Conservation (phyloP, 2,888 invertebrate species). For the Pristionchus arcanus region DNA sequence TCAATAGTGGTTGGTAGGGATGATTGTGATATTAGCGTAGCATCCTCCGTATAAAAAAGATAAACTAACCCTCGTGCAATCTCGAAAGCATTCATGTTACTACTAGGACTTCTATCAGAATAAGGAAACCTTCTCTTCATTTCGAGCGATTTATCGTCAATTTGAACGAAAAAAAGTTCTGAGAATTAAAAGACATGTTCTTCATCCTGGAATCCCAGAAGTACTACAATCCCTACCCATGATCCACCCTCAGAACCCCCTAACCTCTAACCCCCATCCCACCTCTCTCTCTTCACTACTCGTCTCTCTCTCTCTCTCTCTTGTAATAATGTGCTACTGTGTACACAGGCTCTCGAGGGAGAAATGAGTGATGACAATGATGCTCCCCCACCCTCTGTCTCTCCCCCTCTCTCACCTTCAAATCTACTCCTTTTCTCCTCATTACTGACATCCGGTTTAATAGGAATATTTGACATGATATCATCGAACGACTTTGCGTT, state of each 20-base stretch:
- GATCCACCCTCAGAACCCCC: background rate
- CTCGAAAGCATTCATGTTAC: too few relatives aligned
- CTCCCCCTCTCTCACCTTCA: background rate
- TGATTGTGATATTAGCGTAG: too few relatives aligned
- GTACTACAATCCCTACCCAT: background rate
- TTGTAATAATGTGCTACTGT: slow-evolving; percentile 24
- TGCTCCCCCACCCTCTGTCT: background rate
- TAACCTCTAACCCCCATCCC: background rate
- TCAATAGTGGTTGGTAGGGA: too few relatives aligned
- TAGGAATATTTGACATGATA: background rate
- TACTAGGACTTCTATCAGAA: too few relatives aligned
- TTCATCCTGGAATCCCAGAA: too few relatives aligned
- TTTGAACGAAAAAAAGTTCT: too few relatives aligned
- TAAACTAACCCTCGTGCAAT: too few relatives aligned
- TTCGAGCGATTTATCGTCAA: too few relatives aligned
- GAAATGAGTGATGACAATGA: slow-evolving; percentile 42
- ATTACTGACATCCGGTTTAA: background rate
- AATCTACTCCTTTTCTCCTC: background rate
- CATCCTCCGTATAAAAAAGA: too few relatives aligned
- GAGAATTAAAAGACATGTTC: too few relatives aligned
- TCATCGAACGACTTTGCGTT: too few relatives aligned
- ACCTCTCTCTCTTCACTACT: slow-evolving; percentile 3
- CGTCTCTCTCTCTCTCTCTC: background rate
- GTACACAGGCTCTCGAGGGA: slow-evolving; percentile 9
- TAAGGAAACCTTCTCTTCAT: too few relatives aligned